phyloP scores from a whole-genome alignment of 2,797 vertebrate species.

The Eleutherodactylus coqui region DNA sequence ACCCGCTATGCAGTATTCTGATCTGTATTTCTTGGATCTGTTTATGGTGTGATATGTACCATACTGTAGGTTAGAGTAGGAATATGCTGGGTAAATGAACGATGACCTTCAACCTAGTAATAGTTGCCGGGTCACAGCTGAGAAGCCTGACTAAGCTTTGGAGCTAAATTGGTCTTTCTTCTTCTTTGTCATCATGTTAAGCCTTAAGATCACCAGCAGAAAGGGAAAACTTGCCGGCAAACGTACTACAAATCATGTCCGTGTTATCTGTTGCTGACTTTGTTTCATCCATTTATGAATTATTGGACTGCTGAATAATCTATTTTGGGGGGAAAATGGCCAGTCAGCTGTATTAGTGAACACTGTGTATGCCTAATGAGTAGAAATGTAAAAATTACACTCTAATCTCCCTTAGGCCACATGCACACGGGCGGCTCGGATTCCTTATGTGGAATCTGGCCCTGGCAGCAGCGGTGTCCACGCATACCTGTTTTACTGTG shows the following conservation, averaged over 20 bases:
- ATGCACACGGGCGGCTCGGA: too few species aligned
- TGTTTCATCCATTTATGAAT: not conserved
- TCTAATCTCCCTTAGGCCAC: not conserved
- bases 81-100: conserved; percentile 55
- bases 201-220: conserved; percentile 49
- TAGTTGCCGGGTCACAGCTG: conserved; percentile 65
- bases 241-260: not conserved
- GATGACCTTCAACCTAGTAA: conserved; percentile 57
- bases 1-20: too few species aligned
- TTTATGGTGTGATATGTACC: conserved; percentile 14
- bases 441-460: too few species aligned
- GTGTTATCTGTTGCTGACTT: too few species aligned
- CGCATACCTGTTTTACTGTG: too few species aligned
- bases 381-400: not conserved
- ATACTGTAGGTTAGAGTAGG: conserved; percentile 20
- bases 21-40: too few species aligned
- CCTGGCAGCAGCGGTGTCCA: too few species aligned
- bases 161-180: conserved; percentile 39
- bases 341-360: not conserved
- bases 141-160: conserved; percentile 69
- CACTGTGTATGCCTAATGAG: not conserved
- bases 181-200: conserved; percentile 27
- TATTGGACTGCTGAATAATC: not conserved
- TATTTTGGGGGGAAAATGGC: too few species aligned
- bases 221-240: too few species aligned